Conservation (phyloP, 2,113 vertebrate species). For the Abramis brama region DNA sequence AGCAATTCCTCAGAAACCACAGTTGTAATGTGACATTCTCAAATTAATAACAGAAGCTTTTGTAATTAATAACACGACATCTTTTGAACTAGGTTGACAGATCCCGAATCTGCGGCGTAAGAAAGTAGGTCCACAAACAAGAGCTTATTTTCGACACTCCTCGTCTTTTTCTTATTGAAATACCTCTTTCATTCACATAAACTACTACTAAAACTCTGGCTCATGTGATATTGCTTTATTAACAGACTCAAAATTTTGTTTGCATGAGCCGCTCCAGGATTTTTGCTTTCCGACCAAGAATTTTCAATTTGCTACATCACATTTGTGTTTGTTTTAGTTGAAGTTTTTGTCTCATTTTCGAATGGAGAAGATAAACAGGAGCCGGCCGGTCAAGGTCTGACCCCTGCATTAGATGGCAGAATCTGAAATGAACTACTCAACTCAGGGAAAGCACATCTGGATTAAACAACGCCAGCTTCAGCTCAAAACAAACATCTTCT, state of each 20-base stretch:
- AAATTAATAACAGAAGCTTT: neutral
- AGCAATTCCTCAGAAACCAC: neutral
- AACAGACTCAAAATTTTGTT: neutral
- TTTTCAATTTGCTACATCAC: neutral
- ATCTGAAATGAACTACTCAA: conserved; percentile 45
- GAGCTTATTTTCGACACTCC: neutral
- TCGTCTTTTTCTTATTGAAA: neutral
- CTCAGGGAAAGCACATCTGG: conserved; percentile 57
- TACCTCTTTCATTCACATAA: too few species aligned
- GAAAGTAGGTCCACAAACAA: neutral
- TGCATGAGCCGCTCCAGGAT: neutral
- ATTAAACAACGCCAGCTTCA: conserved; percentile 52
- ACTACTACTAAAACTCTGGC: neutral
- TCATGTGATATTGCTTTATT: neutral
- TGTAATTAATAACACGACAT: too few species aligned
- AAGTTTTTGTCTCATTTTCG: conserved; percentile 25
- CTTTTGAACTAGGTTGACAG: neutral
- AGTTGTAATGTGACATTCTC: neutral
- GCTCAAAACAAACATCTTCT: conserved; percentile 55
- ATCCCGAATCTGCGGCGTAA: neutral
- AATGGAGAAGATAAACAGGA: conserved; percentile 36
- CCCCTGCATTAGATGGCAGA: conserved; percentile 38
- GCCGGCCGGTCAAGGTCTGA: conserved; percentile 43
- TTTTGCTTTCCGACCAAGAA: neutral
- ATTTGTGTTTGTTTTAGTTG: neutral